Percentiles rank a stretch among this genome's conserved stretches.
Evolutionary conservation across 2,113 vertebrate species (phyloP).

Genomic region (Caranx melampygus): DNA sequence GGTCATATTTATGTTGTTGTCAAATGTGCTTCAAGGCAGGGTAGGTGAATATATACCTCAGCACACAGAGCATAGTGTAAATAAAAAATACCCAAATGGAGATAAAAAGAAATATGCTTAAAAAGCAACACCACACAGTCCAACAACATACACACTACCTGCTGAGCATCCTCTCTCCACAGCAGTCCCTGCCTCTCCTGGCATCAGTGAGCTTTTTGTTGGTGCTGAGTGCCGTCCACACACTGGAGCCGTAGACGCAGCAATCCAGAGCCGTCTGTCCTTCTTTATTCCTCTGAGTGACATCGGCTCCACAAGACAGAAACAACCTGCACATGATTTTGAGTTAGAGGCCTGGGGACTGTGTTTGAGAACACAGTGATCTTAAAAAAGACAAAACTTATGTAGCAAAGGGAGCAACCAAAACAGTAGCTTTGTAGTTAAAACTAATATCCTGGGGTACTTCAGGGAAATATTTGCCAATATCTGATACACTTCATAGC

Average conservation of each 20-base stretch:
- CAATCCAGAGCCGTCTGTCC: constrained; percentile 92
- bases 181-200: constrained; percentile 82
- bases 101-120: no score
- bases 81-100: no score
- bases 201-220: constrained; percentile 93
- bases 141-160: constrained; percentile 82
- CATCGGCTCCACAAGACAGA: constrained; percentile 92
- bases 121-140: no score
- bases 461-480: background rate
- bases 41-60: background rate
- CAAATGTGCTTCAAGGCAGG: background rate
- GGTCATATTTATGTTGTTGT: background rate
- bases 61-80: background rate
- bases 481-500: background rate
- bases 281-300: constrained; percentile 93
- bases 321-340: constrained; percentile 83
- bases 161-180: constrained; percentile 87
- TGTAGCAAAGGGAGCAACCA: background rate
- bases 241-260: constrained; percentile 88
- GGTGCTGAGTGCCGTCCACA: constrained; percentile 92
- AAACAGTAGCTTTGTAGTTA: background rate
- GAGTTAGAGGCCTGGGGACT: background rate
- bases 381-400: background rate
- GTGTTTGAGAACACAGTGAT: background rate
- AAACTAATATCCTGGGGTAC: background rate